Evolutionary conservation across 2,888 invertebrate genomes (phyloP).

Genomic region (Hipparchia semele): DNA sequence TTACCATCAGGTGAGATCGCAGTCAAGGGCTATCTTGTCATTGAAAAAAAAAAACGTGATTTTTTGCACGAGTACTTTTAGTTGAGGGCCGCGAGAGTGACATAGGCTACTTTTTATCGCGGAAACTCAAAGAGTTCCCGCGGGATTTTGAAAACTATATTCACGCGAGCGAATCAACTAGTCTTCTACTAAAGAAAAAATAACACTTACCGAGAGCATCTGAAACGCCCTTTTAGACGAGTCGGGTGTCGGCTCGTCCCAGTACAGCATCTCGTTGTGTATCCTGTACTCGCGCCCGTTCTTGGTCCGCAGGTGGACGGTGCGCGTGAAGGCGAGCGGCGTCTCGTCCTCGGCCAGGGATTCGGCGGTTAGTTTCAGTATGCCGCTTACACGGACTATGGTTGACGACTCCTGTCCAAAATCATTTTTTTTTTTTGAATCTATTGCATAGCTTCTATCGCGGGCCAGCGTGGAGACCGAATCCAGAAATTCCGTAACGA

Average conservation of each 20-base stretch:
- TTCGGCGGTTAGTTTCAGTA: constrained; percentile 84
- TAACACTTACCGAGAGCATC: constrained; percentile 53
- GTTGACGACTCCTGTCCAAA: constrained; percentile 62
- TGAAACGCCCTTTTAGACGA: constrained; percentile 60
- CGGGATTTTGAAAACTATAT: too few species aligned
- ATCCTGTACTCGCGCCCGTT: constrained; percentile 83
- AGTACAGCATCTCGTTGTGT: constrained; percentile 85
- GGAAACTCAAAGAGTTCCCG: too few species aligned
- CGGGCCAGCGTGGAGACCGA: too few species aligned
- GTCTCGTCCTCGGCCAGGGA: constrained; percentile 74
- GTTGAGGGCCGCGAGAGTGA: too few species aligned
- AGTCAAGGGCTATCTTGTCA: too few species aligned
- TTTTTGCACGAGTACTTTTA: too few species aligned
- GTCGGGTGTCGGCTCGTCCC: constrained; percentile 78
- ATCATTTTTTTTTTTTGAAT: constrained; percentile 64
- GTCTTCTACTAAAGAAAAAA: background rate
- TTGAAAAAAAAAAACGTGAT: too few species aligned
- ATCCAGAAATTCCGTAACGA: too few species aligned
- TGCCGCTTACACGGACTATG: constrained; percentile 85
- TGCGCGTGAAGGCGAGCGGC: constrained; percentile 81
- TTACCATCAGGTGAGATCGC: too few species aligned
- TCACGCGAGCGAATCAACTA: too few species aligned
- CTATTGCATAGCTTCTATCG: too few species aligned
- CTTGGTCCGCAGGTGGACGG: constrained; percentile 77
- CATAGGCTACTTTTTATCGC: too few species aligned